Base-by-base conservation (phyloP, 2,797 vertebrate species). In the Pseudomugil gertrudae region DNA sequence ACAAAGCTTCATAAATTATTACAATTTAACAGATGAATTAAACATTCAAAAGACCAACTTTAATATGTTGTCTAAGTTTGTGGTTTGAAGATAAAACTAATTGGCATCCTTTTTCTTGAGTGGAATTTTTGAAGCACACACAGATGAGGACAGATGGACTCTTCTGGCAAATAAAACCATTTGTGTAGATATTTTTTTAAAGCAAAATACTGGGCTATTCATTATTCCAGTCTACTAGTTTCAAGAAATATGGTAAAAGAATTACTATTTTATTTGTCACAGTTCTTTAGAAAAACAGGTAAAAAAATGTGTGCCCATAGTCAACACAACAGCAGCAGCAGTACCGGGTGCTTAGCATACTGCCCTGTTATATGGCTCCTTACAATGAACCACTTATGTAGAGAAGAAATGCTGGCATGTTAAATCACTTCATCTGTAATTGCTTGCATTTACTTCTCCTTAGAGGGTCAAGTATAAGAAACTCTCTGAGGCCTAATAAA, bases 391-490 rank as follows among this genome's bases (percentile, higher is more conserved):
- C 86, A 85, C 88, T 92, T 89, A 90, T 89, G 86, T 84, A 89
- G 84, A 82, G 81, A 89, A 81, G 78, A 83, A 78, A 84, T 43
- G 57, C 69, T 79, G 85, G 87, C 85, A 92, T 87, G 84, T 90
- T 91, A 90, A 92, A 93, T 93, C 87, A 90, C 85, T 92, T 90
- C 87, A 85, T 89, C 80, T 88, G 82, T 94, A 94, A 94, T 93
- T 93, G 91, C 86, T 87, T 88, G 82, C 85, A 82, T 93, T 93
- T 92, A 91, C 87, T 84, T 92, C 86, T 92, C 89, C 90, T 92
- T 78, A 84, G 90, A 91, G 92, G 85, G 74, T 81, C 70, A 81
- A 86, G 85, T 88, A 84, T 82, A 84, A 80, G 60, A 89, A 87
- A 92, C 85, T 87, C 91, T 93, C 89, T 26, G 56, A 89, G 91